Evolutionary conservation across 2,888 invertebrate species (phyloP).

Genomic region (Ryuthela nishihirai): DNA sequence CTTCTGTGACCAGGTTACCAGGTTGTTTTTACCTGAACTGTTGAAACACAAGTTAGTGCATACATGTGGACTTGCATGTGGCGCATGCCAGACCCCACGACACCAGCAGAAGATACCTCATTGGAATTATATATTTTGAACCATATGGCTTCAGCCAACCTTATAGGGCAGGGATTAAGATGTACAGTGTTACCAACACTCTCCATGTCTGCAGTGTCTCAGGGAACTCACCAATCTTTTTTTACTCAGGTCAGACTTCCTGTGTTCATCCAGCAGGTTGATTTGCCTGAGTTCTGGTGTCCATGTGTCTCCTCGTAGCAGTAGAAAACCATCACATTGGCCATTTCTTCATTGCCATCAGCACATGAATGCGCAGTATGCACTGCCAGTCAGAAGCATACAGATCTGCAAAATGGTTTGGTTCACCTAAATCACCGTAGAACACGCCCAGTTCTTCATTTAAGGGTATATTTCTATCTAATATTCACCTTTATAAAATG

Average conservation of each 20-base stretch:
- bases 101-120: conserved; percentile 26
- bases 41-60: too few species aligned
- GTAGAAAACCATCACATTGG: conserved; percentile 33
- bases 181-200: conserved; percentile 38
- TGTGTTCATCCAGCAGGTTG: conserved; percentile 33
- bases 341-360: conserved; percentile 29
- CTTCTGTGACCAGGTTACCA: too few species aligned
- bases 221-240: conserved; percentile 37
- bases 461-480: conserved; percentile 21
- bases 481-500: conserved; percentile 25
- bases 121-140: conserved; percentile 32
- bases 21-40: too few species aligned
- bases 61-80: too few species aligned
- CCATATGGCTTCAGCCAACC: conserved; percentile 19
- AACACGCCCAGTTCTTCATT: conserved; percentile 30
- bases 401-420: conserved; percentile 6
- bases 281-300: conserved; percentile 15
- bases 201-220: conserved; percentile 37
- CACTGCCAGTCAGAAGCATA: conserved; percentile 6
- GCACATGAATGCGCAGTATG: conserved; percentile 12
- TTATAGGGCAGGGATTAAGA: conserved; percentile 38
- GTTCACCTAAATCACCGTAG: conserved; percentile 36
- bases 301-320: conserved; percentile 29
- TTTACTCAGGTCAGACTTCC: conserved; percentile 14
- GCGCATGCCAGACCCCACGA: too few species aligned